Base-by-base conservation (phyloP, 2,888 invertebrate species). In the Nezara viridula region DNA sequence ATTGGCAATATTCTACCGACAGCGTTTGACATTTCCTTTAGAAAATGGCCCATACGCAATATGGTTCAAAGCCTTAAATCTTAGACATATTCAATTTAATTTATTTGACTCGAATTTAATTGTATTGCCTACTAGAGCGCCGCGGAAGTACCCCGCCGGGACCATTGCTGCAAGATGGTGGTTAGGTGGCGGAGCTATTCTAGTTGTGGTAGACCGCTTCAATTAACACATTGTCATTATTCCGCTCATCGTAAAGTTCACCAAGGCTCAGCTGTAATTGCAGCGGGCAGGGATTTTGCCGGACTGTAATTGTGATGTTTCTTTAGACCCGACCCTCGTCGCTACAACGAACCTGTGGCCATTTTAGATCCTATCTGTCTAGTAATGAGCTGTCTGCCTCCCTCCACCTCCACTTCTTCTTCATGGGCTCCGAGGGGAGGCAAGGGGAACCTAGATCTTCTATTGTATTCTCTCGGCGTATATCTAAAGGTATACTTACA, bases 321-420 rank as follows among this genome's bases (percentile, higher is more conserved):
- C 44, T 81, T 44, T n/a, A n/a, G 81, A 4, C 44, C 44, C 60
- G 4, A n/a, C 12, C 44, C 24, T 40, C 81, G 44, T n/a, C n/a
- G 14, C 66, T 73, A 73, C 66, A 73, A 37, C n/a, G 14, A n/a
- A 44, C 81, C 81, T 14, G 81, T 47, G 81, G 81, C 81, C 81
- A 81, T 81, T 81, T 47, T 47, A 81, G 81, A 81, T 81, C 44
- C 81, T 81, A 81, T 81, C 81, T 44, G 44, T 81, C 81, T 81
- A 81, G 81, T 81, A 81, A 81, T 81, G 44, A 81, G 44, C 81
- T 81, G 24, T 12, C 81, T n/a, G 24, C 44, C 44, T 81, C 44
- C 81, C 44, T n/a, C 81, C 44, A 47, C 81, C 66, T 73, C 66
- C 32, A 21, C 66, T 7, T 16, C 32, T 37, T 73, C 10, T 27